These are phyloP conservation scores for Artibeus lituratus DNA, from an alignment of 2,797 vertebrate species.

Conservation along the genomic window DNA sequence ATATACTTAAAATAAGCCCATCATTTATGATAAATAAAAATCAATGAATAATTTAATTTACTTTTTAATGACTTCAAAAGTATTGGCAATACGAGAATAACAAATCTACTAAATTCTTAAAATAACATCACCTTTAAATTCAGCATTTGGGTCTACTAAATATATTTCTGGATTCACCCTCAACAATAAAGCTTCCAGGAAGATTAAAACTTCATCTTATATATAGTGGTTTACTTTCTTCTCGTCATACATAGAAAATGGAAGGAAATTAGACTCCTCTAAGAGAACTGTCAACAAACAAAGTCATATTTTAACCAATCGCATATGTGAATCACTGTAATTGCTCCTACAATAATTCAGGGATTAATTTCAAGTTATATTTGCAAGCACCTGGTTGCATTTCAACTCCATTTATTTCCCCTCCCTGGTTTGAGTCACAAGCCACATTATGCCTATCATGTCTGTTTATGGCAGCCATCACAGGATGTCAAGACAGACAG, in stretches of 20 bases:
- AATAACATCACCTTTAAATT: neutral
- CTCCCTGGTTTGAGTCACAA: neutral
- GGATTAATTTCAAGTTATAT: neutral
- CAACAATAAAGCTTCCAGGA: neutral
- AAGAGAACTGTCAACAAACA: neutral
- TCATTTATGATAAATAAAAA: conserved; percentile 54
- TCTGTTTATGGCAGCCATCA: neutral
- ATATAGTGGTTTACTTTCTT: neutral
- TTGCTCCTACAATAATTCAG: neutral
- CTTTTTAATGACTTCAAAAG: neutral
- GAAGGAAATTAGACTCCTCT: neutral
- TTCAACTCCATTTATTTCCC: neutral
- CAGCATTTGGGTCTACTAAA: neutral
- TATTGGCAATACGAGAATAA: neutral
- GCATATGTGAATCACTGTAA: neutral
- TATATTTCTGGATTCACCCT: neutral
- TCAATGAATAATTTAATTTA: conserved; percentile 1
- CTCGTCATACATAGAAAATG: neutral
- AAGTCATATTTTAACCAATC: neutral
- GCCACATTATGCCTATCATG: neutral
- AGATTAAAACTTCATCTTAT: neutral
- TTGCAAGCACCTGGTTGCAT: neutral
- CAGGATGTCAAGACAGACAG: neutral
- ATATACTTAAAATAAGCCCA: conserved; percentile 43
- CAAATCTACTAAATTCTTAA: neutral